Evolutionary conservation across 2,797 vertebrate species (phyloP).

Genomic region (Trematocara caparti): DNA sequence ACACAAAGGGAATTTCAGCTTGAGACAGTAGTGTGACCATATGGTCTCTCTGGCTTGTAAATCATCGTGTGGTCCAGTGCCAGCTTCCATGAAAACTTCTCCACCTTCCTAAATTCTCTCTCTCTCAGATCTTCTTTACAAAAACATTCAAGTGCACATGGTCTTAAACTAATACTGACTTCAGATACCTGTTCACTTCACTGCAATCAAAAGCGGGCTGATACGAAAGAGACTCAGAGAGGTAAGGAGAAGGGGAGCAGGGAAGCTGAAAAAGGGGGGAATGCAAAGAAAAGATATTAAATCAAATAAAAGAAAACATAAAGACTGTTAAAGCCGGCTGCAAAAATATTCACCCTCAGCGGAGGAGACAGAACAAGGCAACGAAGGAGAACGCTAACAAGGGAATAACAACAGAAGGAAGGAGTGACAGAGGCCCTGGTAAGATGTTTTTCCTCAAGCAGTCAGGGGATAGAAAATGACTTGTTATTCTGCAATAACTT

Average conservation of each 20-base stretch:
- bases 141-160: background rate
- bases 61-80: conserved; percentile 6
- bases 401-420: conserved; percentile 24
- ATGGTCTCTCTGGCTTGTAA: conserved; percentile 23
- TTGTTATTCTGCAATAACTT: conserved; percentile 39
- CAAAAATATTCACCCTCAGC: conserved; percentile 7
- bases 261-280: conserved; percentile 20
- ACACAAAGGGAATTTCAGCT: background rate
- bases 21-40: background rate
- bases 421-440: conserved; percentile 45
- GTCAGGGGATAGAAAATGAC: conserved; percentile 16
- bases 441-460: conserved; percentile 37
- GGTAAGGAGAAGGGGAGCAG: background rate
- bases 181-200: conserved; percentile 2
- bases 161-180: background rate
- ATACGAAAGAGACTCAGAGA: background rate
- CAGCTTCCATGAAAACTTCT: conserved; percentile 26
- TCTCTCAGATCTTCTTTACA: background rate
- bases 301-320: conserved; percentile 29
- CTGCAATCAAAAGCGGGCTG: conserved; percentile 3
- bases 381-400: conserved; percentile 24
- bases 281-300: conserved; percentile 28
- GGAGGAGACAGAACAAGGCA: conserved; percentile 30
- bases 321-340: background rate
- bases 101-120: background rate